phyloP scores from a whole-genome alignment of 2,888 invertebrate species.

The Dasypolia templi region DNA sequence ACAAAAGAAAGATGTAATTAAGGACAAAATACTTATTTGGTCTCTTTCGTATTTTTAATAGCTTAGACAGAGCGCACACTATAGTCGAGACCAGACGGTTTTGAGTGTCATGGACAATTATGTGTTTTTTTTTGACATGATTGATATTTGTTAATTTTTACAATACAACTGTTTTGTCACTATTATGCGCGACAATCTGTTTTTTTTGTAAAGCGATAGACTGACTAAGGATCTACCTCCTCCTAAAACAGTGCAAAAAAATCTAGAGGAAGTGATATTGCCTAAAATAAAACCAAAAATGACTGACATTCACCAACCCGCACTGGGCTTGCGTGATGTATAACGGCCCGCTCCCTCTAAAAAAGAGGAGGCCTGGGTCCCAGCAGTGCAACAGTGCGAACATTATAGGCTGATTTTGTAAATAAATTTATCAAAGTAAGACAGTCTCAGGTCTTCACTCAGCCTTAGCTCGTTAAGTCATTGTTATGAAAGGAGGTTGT shows the following conservation, averaged over 20 bases:
- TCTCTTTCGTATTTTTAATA: constrained; percentile 48
- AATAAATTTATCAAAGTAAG: not conserved
- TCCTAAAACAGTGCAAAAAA: not conserved
- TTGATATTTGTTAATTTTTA: not conserved
- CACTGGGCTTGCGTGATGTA: not conserved
- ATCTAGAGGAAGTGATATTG: not conserved
- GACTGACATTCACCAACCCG: too few species aligned
- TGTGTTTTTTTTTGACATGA: too few species aligned
- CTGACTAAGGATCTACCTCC: not conserved
- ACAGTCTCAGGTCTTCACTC: not conserved
- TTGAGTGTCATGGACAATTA: not conserved
- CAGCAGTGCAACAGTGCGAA: too few species aligned
- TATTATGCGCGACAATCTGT: not conserved
- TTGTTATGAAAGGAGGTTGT: constrained; percentile 38
- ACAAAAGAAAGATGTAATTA: constrained; percentile 62
- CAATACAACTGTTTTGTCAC: not conserved
- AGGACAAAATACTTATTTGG: constrained; percentile 60
- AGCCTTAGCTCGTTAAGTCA: constrained; percentile 44
- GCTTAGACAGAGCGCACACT: constrained; percentile 14
- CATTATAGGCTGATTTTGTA: not conserved
- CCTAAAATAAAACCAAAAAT: not conserved
- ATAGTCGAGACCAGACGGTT: not conserved
- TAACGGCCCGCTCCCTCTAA: too few species aligned
- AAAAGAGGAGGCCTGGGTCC: not conserved
- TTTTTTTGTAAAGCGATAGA: not conserved